Conservation (phyloP, 2,888 invertebrate genomes). For the Pasiphila rectangulata region DNA sequence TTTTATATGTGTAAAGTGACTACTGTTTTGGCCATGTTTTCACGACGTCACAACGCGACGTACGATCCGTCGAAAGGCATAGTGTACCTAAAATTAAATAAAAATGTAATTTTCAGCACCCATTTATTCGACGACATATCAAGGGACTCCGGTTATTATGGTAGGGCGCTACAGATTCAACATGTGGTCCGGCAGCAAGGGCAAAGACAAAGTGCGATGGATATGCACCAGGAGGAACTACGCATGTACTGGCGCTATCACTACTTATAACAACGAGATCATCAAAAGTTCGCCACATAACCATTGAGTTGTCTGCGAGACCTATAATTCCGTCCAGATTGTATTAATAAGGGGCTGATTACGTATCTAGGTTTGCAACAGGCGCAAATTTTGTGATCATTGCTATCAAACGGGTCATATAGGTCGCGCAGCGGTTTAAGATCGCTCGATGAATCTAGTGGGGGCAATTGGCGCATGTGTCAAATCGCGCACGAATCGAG, state of each 20-base stretch:
- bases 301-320: constrained; percentile 4
- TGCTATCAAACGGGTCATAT: no score
- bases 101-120: no score
- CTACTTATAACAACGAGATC: constrained; percentile 34
- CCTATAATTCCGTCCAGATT: constrained; percentile 40
- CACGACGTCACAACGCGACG: no score
- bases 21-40: no score
- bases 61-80: no score
- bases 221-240: constrained; percentile 17
- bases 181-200: constrained; percentile 39
- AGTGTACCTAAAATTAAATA: no score
- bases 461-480: no score
- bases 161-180: constrained; percentile 43
- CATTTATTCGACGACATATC: no score
- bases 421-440: no score
- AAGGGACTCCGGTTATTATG: constrained; percentile 31
- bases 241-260: constrained; percentile 42
- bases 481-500: no score
- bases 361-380: constrained; percentile 32
- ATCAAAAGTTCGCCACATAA: constrained; percentile 21
- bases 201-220: constrained; percentile 31
- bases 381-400: no score
- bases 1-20: no score
- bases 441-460: constrained; percentile 39
- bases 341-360: constrained; percentile 40